These are phyloP conservation scores for Periplaneta americana DNA, from an alignment of 1,140 invertebrate genomes.

Conservation along the genomic window DNA sequence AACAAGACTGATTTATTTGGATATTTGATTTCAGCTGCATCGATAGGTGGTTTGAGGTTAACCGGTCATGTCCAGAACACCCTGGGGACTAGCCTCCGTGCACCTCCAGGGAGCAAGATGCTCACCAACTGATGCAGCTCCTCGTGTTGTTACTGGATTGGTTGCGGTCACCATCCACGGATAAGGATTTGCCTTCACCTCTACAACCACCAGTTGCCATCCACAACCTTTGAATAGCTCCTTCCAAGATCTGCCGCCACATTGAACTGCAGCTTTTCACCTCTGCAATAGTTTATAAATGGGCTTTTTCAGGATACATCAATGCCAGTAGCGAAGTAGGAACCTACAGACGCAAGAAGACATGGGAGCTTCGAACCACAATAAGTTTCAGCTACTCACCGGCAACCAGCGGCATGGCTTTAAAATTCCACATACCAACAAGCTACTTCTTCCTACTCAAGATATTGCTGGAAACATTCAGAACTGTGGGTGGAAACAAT, in stretches of 20 bases:
- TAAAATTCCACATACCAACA: neutral
- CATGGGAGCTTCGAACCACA: neutral
- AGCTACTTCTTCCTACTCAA: neutral
- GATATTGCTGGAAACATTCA: neutral
- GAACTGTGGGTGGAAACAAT: neutral
- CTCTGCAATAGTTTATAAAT: neutral
- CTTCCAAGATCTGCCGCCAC: neutral
- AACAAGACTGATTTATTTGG: too few relatives aligned
- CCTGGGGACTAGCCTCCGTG: constrained; percentile 64
- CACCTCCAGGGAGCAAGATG: neutral
- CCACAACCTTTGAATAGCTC: too few relatives aligned
- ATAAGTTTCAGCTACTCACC: neutral
- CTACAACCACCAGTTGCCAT: neutral
- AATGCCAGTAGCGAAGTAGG: neutral
- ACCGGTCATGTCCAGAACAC: constrained; percentile 94
- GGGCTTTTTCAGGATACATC: neutral
- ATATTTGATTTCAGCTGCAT: constrained; percentile 74
- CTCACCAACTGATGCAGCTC: neutral
- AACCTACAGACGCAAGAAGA: neutral
- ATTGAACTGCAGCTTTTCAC: neutral
- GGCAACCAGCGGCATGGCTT: neutral
- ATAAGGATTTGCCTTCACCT: neutral
- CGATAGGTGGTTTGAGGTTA: constrained; percentile 96
- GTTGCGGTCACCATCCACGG: neutral
- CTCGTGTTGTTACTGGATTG: neutral